Percentiles rank a stretch among this genome's conserved stretches.
Conservation (phyloP, 2,797 vertebrate genomes). For the Vireo griseus region DNA sequence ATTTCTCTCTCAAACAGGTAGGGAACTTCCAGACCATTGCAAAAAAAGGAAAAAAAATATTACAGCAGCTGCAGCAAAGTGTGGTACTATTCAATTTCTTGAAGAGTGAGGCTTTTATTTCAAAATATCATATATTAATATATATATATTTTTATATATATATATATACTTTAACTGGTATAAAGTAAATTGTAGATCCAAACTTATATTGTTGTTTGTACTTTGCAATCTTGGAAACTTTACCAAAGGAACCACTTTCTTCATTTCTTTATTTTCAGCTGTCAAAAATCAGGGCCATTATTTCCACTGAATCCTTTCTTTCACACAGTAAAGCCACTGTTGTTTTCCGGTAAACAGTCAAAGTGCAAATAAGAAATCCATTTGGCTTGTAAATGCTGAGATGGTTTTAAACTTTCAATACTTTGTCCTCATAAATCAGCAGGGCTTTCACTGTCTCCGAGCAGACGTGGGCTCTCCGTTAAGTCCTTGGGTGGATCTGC, state of each 20-base stretch:
- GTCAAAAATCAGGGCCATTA: slow-evolving; percentile 48
- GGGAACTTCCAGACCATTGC: slow-evolving; percentile 57
- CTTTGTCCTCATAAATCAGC: slow-evolving; percentile 68
- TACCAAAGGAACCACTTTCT: slow-evolving; percentile 60
- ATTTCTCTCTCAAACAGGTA: slow-evolving; percentile 47
- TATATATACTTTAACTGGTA: slow-evolving; percentile 77
- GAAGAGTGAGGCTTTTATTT: slow-evolving; percentile 75
- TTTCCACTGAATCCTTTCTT: slow-evolving; percentile 39
- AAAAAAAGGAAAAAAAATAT: slow-evolving; percentile 30
- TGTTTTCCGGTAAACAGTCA: slow-evolving; percentile 70
- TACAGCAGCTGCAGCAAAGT: slow-evolving; percentile 68
- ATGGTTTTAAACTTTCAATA: slow-evolving; percentile 79
- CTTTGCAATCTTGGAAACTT: slow-evolving; percentile 48
- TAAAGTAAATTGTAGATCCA: slow-evolving; percentile 77
- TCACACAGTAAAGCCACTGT: slow-evolving; percentile 68
- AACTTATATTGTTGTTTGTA: slow-evolving; percentile 56
- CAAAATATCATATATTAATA: slow-evolving; percentile 78
- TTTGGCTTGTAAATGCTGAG: slow-evolving; percentile 84
- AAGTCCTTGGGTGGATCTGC: slow-evolving; percentile 98
- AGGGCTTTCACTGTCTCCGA: slow-evolving; percentile 47
- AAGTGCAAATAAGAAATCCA: slow-evolving; percentile 89
- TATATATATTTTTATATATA: slow-evolving; percentile 75
- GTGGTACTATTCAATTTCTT: slow-evolving; percentile 71
- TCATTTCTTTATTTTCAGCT: slow-evolving; percentile 43
- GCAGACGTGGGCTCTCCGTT: slow-evolving; percentile 76